Percentiles rank a stretch among this genome's conserved stretches.
Evolutionary conservation across 2,113 vertebrate species (phyloP).

Genomic region (Cariama cristata): DNA sequence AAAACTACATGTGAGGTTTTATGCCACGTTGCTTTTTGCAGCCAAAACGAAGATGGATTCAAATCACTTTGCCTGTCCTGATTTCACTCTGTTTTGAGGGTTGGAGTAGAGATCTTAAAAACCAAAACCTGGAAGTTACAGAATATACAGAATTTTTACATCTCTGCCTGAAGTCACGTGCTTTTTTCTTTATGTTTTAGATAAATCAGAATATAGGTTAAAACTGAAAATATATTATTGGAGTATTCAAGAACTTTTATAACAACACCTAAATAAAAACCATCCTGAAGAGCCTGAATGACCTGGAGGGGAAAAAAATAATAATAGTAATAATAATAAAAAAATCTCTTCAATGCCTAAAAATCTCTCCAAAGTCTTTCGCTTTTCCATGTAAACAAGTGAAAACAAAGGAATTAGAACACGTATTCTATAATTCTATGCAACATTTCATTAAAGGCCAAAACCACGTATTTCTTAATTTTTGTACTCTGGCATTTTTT

Average conservation of each 20-base stretch:
- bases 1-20: not conserved
- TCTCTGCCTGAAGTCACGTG: rapidly evolving
- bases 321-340: no score
- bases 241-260: not conserved
- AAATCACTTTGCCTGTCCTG: not conserved
- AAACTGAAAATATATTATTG: not conserved
- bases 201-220: not conserved
- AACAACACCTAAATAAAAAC: not conserved
- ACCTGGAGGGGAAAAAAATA: not conserved
- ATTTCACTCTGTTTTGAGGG: not conserved
- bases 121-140: rapidly evolving
- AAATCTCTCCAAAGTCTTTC: slow-evolving; percentile 24
- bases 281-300: slow-evolving; percentile 2
- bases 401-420: not conserved
- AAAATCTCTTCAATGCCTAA: slow-evolving; percentile 10
- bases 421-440: not conserved
- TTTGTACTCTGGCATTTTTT: not conserved
- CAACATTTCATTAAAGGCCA: not conserved
- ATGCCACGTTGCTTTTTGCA: not conserved
- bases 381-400: slow-evolving; percentile 23
- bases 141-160: not conserved
- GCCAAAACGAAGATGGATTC: not conserved
- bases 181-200: not conserved
- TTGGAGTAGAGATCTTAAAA: not conserved
- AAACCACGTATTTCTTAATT: not conserved